A percentile compares a stretch with the other conserved stretches of the same genome.
phyloP scores from a whole-genome alignment of 2,888 invertebrate species.

The Lamellibrachia satsuma region DNA sequence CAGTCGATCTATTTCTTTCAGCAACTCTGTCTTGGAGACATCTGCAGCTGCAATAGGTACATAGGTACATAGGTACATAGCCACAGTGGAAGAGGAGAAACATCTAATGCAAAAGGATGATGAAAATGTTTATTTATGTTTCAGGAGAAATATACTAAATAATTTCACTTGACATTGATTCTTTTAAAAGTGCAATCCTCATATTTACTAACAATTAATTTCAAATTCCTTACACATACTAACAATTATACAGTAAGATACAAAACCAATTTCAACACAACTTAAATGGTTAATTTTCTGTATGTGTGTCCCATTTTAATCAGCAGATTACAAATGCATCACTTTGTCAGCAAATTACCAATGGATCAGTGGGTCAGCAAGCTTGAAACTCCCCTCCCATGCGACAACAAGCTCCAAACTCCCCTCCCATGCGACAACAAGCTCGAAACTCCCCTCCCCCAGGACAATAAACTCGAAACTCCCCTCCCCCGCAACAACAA shows the following conservation, averaged over 20 bases:
- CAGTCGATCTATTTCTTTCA: conserved; percentile 43
- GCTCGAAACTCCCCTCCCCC: too few relatives aligned
- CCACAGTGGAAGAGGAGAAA: not conserved
- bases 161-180: too few relatives aligned
- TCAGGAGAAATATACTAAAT: not conserved
- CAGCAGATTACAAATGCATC: not conserved
- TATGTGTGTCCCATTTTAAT: not conserved
- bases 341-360: not conserved
- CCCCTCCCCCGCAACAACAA: too few relatives aligned
- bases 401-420: not conserved
- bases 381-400: not conserved
- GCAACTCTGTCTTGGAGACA: conserved; percentile 39
- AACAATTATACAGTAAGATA: not conserved
- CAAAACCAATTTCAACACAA: not conserved
- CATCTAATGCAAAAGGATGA: not conserved
- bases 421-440: too few relatives aligned
- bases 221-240: not conserved
- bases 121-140: not conserved
- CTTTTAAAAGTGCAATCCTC: not conserved
- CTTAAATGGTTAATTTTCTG: not conserved
- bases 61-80: not conserved
- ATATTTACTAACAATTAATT: not conserved
- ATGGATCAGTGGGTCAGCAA: not conserved
- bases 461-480: too few relatives aligned
- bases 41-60: not conserved